Evolutionary conservation across 2,888 invertebrate species (phyloP), one percentile per base, ranked within the genome.

Genomic region (Amblyjoppa fuscipennis): DNA sequence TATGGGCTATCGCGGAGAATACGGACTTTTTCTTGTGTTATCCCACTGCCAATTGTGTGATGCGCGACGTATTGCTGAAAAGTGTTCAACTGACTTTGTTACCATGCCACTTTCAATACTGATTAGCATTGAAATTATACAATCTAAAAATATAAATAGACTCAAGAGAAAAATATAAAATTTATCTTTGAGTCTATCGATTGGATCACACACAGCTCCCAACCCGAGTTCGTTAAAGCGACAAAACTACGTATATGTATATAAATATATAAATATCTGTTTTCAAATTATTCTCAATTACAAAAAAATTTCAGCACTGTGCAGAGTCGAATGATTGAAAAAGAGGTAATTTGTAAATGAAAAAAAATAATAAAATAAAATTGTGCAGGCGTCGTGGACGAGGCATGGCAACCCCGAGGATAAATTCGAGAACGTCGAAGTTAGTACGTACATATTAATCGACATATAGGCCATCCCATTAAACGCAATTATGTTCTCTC

Each of bases 71-170:
- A 85, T 79, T 76, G 85, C 85, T 85, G 85, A 85, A 85, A 85
- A 85, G 74, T 78, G 85, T 85, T 85, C 81, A 85, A 85, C 85
- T 85, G 78, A 81, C 81, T 85, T 83, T 81, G 85, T 85, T 85
- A 87, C 87, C 87, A 87, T 87, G 87, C 85, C 87, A 85, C 79
- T 87, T 81, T 83, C 74, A 85, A 83, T 85, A 81, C 75, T 87
- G 66, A 68, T 31, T 74, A 74, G 77, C 83, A 85, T 83, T 75
- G 68, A 49, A 69, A 76, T 81, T 85, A 80, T 81, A 87, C 59
- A 64, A 69, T 59, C 53, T 34, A 51, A 41, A 51, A 53, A 31
- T 34, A 69, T n/a, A 16, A 34, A 74, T 73, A 78, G 53, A 69
- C 79, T 73, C 56, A 75, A 68, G 70, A 78, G 45, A 45, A 31